These are phyloP conservation scores for Ophiodon elongatus DNA, from an alignment of 2,113 vertebrate species.

Conservation along the genomic window DNA sequence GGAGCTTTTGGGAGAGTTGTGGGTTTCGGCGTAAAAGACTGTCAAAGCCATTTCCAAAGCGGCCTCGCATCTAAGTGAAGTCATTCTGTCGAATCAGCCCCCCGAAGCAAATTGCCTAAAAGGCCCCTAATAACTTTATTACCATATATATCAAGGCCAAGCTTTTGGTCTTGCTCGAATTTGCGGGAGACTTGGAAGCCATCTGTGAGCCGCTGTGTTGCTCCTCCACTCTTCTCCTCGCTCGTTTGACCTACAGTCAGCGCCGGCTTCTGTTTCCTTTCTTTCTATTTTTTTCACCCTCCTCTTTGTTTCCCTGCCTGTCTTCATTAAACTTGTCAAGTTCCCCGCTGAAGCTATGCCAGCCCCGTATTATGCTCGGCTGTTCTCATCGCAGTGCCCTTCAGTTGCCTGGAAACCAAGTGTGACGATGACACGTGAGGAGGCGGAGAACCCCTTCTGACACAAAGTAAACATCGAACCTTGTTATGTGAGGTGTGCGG, in stretches of 20 bases:
- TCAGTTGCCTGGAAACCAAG: constrained; percentile 80
- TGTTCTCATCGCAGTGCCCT: constrained; percentile 71
- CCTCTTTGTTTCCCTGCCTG: constrained; percentile 73
- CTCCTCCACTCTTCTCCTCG: constrained; percentile 29
- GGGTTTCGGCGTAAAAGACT: constrained; percentile 34
- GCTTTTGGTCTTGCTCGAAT: constrained; percentile 24
- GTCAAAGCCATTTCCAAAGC: constrained; percentile 56
- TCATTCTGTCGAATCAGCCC: constrained; percentile 60
- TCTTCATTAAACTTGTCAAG: constrained; percentile 81
- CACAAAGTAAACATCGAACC: constrained; percentile 60
- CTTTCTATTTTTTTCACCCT: neutral
- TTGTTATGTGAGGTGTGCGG: constrained; percentile 46
- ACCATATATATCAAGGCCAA: constrained; percentile 59
- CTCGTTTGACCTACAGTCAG: constrained; percentile 61
- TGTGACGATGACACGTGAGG: constrained; percentile 57
- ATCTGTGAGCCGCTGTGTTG: constrained; percentile 26
- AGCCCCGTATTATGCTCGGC: constrained; percentile 68
- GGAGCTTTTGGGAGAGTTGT: constrained; percentile 40
- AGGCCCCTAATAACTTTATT: constrained; percentile 68
- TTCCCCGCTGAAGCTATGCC: constrained; percentile 56
- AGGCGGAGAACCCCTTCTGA: constrained; percentile 67
- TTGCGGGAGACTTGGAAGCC: constrained; percentile 38
- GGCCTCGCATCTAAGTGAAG: constrained; percentile 62
- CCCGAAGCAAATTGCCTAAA: constrained; percentile 41
- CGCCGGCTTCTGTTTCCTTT: constrained; percentile 36